Evolutionary conservation across 2,888 invertebrate genomes (phyloP), one percentile per base, ranked within the genome.

Genomic region (Parnassius mnemosyne): DNA sequence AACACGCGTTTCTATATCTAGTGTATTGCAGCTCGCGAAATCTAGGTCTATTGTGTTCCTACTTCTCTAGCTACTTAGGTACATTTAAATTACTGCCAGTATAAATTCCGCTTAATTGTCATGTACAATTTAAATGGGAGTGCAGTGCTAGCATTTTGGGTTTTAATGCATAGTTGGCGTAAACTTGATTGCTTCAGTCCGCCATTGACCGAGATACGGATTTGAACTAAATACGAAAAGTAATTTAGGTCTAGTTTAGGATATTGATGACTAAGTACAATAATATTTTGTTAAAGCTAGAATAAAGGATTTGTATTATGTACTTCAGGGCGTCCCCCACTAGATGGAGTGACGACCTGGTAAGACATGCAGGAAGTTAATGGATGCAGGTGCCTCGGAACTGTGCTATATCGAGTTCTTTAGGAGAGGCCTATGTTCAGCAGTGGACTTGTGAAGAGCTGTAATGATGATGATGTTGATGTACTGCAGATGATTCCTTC

Each of bases 51-150:
- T 57, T 57, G 43, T 43, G 25, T 49, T 53, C 51, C 55, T 54
- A 61, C 44, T 61, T 55, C 57, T 43, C 53, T 16, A 53, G 57
- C 53, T 47, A 57, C 57, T 61, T 57, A n/a, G n/a, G n/a, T n/a
- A 49, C 55, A 50, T 61, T 57, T 53, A 61, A 57, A 53, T 57
- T 61, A 61, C 20, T 47, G 41, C 63, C n/a, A 34, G 54, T 63
- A 58, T 63, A 63, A 63, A 63, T 58, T 58, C 54, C 13, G 54
- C 55, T 58, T 63, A 63, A 63, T 63, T 58, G 63, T 63, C 58
- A 55, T 63, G 50, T 58, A 58, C 62, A 54, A 63, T 58, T 63
- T 58, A 53, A 63, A 63, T 59, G 58, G 63, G 41, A 58, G 54
- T 63, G 63, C 63, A 63, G 44, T 47, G 54, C 58, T 42, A 52